Base-by-base conservation (phyloP, 30 jellyfish, hydroid and myxozoan genomes). In the Calvadosia cruxmelitensis region DNA sequence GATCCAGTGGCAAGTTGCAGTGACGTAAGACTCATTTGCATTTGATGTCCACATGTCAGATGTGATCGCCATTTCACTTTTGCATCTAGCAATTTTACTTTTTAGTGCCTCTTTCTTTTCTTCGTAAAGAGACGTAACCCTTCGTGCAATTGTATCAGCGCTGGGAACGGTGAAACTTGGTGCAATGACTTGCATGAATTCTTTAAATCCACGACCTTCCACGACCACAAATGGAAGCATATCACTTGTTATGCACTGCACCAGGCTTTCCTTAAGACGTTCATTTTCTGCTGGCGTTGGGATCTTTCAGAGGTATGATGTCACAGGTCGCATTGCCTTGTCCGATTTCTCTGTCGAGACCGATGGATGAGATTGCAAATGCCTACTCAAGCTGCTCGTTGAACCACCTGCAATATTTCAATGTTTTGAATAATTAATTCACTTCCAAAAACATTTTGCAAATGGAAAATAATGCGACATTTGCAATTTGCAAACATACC, bases 31-130 rank as follows among this genome's bases (percentile, higher is more conserved):
- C 31, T 78, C 72, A 29, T 68, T 69, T n/a, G 80, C 74, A 2
- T 62, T 24, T 10, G 88, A 77, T 32, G 88, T 77, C 80, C 79
- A 77, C 10, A 75, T 72, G 53, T 76, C 86, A 33, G 86, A 51
- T 29, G 80, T 77, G 57, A 77, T 66, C 0, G 88, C 73, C 25
- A 68, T 72, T 29, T 69, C 72, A 42, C 72, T 57, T 51, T 10
- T 42, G 20, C 57, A 42, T 5, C 57, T 42, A n/a, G n/a, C n/a
- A n/a, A n/a, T n/a, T n/a, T n/a, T 69, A 35, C 62, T 61, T 31
- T 57, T 68, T 3, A 68, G 50, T 36, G 24, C 50, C 52, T 53
- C 69, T 50, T 33, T 77, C 70, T 63, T 77, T 30, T 57, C 89
- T 0, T 63, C 61, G 52, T 78, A 78, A 71, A 69, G 48, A 32